phyloP scores from a whole-genome alignment of 2,797 vertebrate genomes.

The Pipistrellus pipistrellus region DNA sequence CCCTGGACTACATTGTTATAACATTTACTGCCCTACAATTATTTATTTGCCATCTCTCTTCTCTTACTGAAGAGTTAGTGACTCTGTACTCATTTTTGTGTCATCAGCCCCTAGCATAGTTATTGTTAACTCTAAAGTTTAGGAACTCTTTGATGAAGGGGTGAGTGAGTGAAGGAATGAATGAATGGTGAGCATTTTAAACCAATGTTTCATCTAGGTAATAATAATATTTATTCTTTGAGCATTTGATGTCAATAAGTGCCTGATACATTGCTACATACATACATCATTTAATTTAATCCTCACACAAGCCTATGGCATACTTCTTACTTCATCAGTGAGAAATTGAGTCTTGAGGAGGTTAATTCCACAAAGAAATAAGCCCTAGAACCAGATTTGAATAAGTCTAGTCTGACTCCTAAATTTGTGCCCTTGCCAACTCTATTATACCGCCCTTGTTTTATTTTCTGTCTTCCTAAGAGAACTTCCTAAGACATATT shows the following conservation, averaged over 20 bases:
- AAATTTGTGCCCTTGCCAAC: not conserved
- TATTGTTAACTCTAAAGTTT: constrained; percentile 26
- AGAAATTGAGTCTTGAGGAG: not conserved
- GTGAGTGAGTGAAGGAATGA: not conserved
- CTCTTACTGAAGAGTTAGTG: not conserved
- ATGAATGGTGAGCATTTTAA: constrained; percentile 9
- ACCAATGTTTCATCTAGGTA: not conserved
- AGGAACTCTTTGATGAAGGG: constrained; percentile 36
- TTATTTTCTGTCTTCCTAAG: constrained; percentile 14
- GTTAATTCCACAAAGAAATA: constrained; percentile 54
- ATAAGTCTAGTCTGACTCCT: not conserved
- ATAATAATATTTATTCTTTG: constrained; percentile 20
- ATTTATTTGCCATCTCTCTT: constrained; percentile 1
- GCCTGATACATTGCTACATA: not conserved
- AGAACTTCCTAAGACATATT: constrained; percentile 44
- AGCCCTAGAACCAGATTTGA: not conserved
- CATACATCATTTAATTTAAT: not conserved
- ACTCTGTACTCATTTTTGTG: not conserved
- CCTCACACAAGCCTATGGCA: not conserved
- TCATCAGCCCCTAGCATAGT: not conserved
- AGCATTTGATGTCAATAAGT: constrained; percentile 32
- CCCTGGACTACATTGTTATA: not conserved
- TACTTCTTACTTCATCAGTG: not conserved
- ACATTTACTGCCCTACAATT: not conserved
- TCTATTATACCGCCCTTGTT: not conserved